A percentile compares a stretch with the other conserved stretches of the same genome.
phyloP scores from a whole-genome alignment of 2,797 vertebrate species.

The Oreonectes daqikongensis region DNA sequence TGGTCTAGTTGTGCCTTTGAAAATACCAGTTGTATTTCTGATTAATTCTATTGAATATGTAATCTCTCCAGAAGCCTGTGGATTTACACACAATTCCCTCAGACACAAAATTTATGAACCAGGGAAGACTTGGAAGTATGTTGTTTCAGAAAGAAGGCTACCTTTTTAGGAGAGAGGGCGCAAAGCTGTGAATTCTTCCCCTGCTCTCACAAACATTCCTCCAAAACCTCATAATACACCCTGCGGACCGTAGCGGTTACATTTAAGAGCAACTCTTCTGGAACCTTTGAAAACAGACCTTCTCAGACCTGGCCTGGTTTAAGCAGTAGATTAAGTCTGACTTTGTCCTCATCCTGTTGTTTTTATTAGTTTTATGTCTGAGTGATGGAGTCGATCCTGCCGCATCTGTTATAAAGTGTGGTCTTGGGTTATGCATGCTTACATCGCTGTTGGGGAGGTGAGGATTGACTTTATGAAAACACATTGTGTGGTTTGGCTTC shows the following conservation, averaged over 20 bases:
- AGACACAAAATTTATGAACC: slow-evolving; percentile 13
- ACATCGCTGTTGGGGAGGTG: neutral
- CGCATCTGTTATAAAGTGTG: slow-evolving; percentile 17
- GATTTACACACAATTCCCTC: slow-evolving; percentile 26
- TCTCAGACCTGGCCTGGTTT: neutral
- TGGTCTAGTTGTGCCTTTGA: too few species aligned
- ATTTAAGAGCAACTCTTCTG: slow-evolving; percentile 21
- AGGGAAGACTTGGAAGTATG: slow-evolving; percentile 57
- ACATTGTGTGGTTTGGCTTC: slow-evolving; percentile 4
- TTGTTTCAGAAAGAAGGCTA: slow-evolving; percentile 70
- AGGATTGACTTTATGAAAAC: slow-evolving; percentile 8
- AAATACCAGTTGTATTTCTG: too few species aligned
- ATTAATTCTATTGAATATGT: neutral
- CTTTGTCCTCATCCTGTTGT: neutral
- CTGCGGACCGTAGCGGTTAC: slow-evolving; percentile 48
- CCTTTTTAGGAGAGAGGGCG: slow-evolving; percentile 77
- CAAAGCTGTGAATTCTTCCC: slow-evolving; percentile 74
- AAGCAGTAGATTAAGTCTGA: slow-evolving; percentile 3
- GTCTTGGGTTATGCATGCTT: neutral
- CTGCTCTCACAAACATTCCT: slow-evolving; percentile 80
- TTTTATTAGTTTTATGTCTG: slow-evolving; percentile 29
- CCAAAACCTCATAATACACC: slow-evolving; percentile 74
- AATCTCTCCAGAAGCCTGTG: neutral
- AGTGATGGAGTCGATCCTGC: slow-evolving; percentile 13
- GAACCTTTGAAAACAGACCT: neutral